Evolutionary conservation across 2,797 vertebrate species (phyloP), one percentile per base, ranked within the genome.

Genomic region (Pangasius sanitwongsei): DNA sequence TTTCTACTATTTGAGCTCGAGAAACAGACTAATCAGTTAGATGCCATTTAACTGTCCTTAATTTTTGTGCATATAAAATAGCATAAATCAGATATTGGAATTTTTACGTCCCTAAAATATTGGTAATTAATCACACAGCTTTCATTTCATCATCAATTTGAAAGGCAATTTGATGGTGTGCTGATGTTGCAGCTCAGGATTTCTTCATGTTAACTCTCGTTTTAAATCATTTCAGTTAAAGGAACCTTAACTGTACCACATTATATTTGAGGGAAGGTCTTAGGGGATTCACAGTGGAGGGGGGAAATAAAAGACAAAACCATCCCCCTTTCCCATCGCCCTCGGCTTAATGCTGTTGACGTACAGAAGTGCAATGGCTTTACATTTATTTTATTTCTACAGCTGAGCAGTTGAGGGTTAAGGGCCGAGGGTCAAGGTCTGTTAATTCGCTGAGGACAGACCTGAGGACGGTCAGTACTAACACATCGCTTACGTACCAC

Each of bases 401-500:
- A 72, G 23, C 31, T 23, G 9, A 74, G n/a, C 31, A 9, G 18
- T 31, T 31, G 28, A 67, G n/a, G 28, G 3, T 67, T 67, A 31
- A 31, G 28, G 63, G 63, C 28, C 28, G 1, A 37, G 37, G 37
- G 37, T 41, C 37, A 41, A 41, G 37, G 1, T 34, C 31, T 18
- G 28, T 72, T 20, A 37, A 6, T 34, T 2, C 34, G 31, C 31
- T 6, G 9, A 23, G 4, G 44, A 44, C 41, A 41, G 41, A 41
- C 41, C 41, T 4, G 9, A 37, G 5, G 44, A 50, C 23, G 16
- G 25, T 77, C 31, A 2, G 11, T 1, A 59, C 31, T 1, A 37
- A 87, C 20, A 2, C 65, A 13, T 2, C 3, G 34, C 50, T 18
- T 12, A 89, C 86, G 31, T 92, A 97, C 99, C 97, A 98, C 98